A percentile compares a stretch with the other conserved stretches of the same genome.
Evolutionary conservation across 2,113 vertebrate species (phyloP).

Genomic region (Clinocottus analis): DNA sequence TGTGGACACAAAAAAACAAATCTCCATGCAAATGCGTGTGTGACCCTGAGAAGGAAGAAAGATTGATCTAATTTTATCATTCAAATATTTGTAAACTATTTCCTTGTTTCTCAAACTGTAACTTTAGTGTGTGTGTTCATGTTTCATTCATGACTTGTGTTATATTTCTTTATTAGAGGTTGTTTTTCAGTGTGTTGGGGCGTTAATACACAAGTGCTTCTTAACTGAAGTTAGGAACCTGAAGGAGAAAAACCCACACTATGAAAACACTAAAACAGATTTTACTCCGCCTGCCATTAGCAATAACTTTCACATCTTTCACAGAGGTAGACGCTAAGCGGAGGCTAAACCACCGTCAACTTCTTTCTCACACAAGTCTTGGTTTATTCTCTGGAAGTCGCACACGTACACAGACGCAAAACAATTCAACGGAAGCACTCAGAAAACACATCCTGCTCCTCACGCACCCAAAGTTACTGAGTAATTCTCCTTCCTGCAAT

Average conservation of each 20-base stretch:
- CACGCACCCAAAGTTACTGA: conserved; percentile 29
- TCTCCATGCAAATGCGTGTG: conserved; percentile 21
- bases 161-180: conserved; percentile 6
- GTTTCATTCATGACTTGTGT: conserved; percentile 17
- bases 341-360: background rate
- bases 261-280: conserved; percentile 8
- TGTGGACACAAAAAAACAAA: background rate
- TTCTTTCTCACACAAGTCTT: conserved; percentile 29
- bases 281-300: background rate
- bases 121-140: background rate
- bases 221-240: conserved; percentile 37
- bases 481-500: conserved; percentile 30
- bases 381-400: conserved; percentile 59
- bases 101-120: conserved; percentile 31
- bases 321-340: background rate
- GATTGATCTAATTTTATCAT: conserved; percentile 28
- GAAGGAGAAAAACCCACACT: conserved; percentile 10
- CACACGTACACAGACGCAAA: conserved; percentile 21
- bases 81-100: conserved; percentile 19
- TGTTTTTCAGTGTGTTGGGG: background rate
- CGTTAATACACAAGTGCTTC: background rate
- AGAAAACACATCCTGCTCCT: conserved; percentile 58
- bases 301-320: conserved; percentile 27
- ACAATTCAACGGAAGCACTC: conserved; percentile 58
- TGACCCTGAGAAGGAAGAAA: conserved; percentile 10